Evolutionary conservation across 1,140 invertebrate genomes (phyloP).

Genomic region (Kradibia gibbosae): DNA sequence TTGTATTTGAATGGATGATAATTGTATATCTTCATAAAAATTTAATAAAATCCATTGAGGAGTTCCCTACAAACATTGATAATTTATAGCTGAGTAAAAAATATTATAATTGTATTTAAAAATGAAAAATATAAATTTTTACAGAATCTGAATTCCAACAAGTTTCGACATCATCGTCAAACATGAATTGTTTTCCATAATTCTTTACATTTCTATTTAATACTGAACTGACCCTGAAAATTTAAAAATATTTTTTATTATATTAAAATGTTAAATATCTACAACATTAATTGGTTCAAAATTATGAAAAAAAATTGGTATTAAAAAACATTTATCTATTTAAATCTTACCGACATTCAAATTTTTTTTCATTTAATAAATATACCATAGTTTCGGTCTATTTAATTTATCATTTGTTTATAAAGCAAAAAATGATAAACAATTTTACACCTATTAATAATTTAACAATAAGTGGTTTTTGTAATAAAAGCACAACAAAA

Average conservation of each 20-base stretch:
- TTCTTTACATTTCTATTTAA: constrained; percentile 76
- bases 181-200: constrained; percentile 77
- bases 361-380: constrained; percentile 54
- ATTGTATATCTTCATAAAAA: constrained; percentile 65
- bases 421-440: not conserved
- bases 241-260: constrained; percentile 20
- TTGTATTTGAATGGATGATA: constrained; percentile 73
- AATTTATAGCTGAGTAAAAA: constrained; percentile 27
- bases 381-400: constrained; percentile 51
- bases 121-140: constrained; percentile 24
- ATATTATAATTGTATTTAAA: not conserved
- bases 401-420: not conserved
- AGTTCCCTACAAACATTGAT: constrained; percentile 70
- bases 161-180: constrained; percentile 77
- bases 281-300: not conserved
- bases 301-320: not conserved
- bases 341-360: constrained; percentile 59
- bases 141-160: constrained; percentile 82
- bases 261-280: not conserved
- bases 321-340: constrained; percentile 7
- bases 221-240: constrained; percentile 77
- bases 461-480: too few species aligned
- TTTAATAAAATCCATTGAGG: constrained; percentile 76
- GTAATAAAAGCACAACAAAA: too few species aligned
- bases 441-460: too few species aligned